phyloP scores from a whole-genome alignment of 35 echinoderm and acorn worm species.

The Ophioderma brevispina region DNA sequence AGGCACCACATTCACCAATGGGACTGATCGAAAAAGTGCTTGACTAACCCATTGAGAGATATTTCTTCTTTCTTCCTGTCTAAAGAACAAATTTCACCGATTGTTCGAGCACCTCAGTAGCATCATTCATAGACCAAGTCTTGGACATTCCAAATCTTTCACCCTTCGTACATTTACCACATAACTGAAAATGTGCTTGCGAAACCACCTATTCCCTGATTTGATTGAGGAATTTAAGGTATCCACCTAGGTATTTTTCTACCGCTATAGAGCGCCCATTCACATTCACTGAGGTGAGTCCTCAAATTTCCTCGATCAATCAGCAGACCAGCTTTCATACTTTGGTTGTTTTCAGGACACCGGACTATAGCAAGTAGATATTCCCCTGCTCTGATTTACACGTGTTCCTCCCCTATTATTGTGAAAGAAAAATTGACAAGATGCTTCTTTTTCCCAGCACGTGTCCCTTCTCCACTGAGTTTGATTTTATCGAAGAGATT shows the following conservation, averaged over 20 bases:
- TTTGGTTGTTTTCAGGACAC: conserved; percentile 46
- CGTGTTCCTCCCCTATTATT: conserved; percentile 45
- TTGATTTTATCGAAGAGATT: conserved; percentile 41
- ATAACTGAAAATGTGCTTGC: conserved; percentile 50
- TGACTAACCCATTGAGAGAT: conserved; percentile 26
- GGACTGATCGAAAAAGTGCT: conserved; percentile 31
- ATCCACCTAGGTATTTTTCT: conserved; percentile 75
- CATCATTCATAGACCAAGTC: conserved; percentile 62
- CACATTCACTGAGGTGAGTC: conserved; percentile 15
- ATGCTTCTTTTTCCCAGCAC: conserved; percentile 27
- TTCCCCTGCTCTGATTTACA: conserved; percentile 70
- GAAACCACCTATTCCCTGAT: conserved; percentile 59
- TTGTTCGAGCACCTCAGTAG: too few species aligned
- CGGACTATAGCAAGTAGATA: conserved; percentile 71
- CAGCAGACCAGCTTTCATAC: conserved; percentile 21
- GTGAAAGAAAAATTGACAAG: conserved; percentile 75
- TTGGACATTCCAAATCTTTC: conserved; percentile 56
- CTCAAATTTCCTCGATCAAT: conserved; percentile 54
- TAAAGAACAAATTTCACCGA: too few species aligned
- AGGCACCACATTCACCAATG: conserved; percentile 8
- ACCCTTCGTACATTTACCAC: conserved; percentile 53
- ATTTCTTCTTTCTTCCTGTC: too few species aligned
- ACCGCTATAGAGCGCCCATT: conserved; percentile 30
- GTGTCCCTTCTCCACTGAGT: conserved; percentile 68
- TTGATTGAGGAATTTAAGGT: conserved; percentile 75